These are phyloP conservation scores for Slavum lentiscoides DNA, from an alignment of 2,888 invertebrate species.

Conservation along the genomic window DNA sequence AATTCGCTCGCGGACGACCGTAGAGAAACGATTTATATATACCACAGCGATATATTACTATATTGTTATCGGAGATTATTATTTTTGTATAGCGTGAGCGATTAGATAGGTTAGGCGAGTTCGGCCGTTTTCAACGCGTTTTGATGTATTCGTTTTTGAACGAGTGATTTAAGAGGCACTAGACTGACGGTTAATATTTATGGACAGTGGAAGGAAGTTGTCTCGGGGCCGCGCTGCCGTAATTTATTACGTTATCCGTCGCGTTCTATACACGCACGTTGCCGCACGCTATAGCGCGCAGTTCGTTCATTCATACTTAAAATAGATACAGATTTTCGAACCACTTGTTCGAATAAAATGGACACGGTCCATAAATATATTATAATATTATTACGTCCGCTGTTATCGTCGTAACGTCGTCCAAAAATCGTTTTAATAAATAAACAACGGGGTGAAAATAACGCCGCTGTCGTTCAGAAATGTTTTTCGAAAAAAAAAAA, in stretches of 20 bases:
- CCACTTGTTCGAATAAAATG: constrained; percentile 29
- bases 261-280: not conserved
- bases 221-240: not conserved
- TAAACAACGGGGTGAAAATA: no score
- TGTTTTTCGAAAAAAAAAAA: no score
- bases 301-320: not conserved
- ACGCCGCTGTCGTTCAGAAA: no score
- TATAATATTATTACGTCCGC: no score
- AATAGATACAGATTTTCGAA: no score
- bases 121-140: not conserved
- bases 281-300: not conserved
- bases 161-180: constrained; percentile 23
- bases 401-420: no score
- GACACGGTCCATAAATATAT: not conserved
- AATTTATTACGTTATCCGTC: constrained; percentile 28
- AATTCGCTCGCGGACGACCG: no score
- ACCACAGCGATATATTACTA: no score
- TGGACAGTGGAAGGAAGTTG: not conserved
- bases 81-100: no score
- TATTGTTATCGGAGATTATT: not conserved
- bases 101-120: no score
- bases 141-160: constrained; percentile 10
- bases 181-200: constrained; percentile 23
- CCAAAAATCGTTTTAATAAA: no score
- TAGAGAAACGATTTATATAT: no score